Evolutionary conservation across 2,113 vertebrate genomes (phyloP).

Genomic region (Xenopus borealis): DNA sequence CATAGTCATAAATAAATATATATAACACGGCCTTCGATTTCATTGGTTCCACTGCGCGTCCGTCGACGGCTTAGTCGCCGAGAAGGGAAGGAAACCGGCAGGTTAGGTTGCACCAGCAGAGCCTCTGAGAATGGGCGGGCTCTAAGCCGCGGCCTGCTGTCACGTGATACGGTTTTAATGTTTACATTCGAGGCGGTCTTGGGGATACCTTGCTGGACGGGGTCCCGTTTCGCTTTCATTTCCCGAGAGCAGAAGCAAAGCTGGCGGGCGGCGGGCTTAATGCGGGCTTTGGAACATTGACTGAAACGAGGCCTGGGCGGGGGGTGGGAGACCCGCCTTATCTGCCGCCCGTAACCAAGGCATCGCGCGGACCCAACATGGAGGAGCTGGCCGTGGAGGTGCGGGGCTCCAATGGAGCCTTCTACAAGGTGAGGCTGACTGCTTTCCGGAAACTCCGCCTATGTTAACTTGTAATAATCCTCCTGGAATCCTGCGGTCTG

Average conservation of each 20-base stretch:
- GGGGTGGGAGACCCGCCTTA: background rate
- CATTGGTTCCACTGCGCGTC: background rate
- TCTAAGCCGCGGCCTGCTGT: conserved; percentile 49
- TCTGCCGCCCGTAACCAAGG: background rate
- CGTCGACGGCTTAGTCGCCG: background rate
- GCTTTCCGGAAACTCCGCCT: background rate
- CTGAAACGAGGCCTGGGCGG: conserved; percentile 36
- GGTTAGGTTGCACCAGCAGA: conserved; percentile 48
- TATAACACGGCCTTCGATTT: background rate
- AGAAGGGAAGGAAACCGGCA: background rate
- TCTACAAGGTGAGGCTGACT: conserved; percentile 84
- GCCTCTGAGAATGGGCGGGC: conserved; percentile 51
- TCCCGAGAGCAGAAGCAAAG: conserved; percentile 44
- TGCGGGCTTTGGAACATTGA: background rate
- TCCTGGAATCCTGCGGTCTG: background rate
- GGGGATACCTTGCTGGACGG: conserved; percentile 23
- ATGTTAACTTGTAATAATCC: background rate
- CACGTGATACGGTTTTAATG: conserved; percentile 55
- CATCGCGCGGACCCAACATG: conserved; percentile 60
- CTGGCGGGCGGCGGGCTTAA: conserved; percentile 3
- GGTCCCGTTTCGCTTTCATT: conserved; percentile 60
- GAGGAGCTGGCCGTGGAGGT: conserved; percentile 89
- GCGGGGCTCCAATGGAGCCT: conserved; percentile 90
- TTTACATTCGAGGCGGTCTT: conserved; percentile 57
- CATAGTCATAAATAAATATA: conserved; percentile 7